phyloP scores from a whole-genome alignment of 2,113 vertebrate species.

The Barbus barbus region DNA sequence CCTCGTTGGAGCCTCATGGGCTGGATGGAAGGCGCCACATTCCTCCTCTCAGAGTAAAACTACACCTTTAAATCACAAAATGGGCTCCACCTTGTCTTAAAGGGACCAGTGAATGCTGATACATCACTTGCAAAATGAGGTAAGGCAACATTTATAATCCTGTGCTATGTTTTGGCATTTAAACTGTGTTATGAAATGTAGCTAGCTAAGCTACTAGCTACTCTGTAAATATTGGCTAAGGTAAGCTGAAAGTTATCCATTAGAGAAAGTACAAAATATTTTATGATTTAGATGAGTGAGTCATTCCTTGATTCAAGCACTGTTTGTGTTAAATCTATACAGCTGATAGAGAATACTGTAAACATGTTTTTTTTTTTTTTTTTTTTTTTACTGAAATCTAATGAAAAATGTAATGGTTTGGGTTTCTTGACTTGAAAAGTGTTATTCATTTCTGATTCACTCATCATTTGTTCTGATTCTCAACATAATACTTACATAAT shows the following conservation, averaged over 20 bases:
- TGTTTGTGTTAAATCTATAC: background rate
- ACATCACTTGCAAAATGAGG: background rate
- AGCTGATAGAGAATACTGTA: background rate
- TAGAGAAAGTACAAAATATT: background rate
- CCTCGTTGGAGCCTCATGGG: slow-evolving; percentile 28
- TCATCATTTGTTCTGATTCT: background rate
- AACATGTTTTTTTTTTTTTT: background rate
- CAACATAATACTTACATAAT: background rate
- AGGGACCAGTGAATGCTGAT: background rate
- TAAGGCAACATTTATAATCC: background rate
- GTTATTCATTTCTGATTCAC: background rate
- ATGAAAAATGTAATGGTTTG: background rate
- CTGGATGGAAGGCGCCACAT: slow-evolving; percentile 48
- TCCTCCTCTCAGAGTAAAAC: background rate
- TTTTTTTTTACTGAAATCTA: background rate
- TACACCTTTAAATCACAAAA: slow-evolving; percentile 12
- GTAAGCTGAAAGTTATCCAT: background rate
- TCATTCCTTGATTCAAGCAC: background rate
- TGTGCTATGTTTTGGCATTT: background rate
- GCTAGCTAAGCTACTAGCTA: background rate
- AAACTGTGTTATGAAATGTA: background rate
- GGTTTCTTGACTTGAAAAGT: background rate
- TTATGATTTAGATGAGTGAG: background rate
- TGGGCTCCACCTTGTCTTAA: background rate
- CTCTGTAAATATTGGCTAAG: background rate